These are phyloP conservation scores for Diorhabda elongata DNA, from an alignment of 1,140 invertebrate genomes.

Conservation along the genomic window DNA sequence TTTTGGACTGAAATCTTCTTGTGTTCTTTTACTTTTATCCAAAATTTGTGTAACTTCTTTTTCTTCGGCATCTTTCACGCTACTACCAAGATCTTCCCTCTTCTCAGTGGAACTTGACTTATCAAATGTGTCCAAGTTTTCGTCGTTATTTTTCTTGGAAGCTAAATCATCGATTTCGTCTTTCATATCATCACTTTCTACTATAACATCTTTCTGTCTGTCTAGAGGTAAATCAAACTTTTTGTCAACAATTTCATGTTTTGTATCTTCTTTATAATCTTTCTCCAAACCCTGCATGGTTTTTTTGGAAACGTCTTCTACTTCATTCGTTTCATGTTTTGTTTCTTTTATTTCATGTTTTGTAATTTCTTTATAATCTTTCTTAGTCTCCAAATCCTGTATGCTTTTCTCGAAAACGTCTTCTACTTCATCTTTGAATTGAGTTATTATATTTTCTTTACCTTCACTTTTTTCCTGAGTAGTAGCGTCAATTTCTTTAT, in stretches of 20 bases:
- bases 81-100: not conserved
- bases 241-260: not conserved
- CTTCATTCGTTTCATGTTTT: not conserved
- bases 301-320: not conserved
- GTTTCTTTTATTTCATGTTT: not conserved
- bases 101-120: not conserved
- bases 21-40: no score
- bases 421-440: not conserved
- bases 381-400: not conserved
- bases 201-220: no score
- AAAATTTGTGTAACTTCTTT: no score
- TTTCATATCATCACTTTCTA: not conserved
- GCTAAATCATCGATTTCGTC: not conserved
- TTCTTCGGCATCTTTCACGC: not conserved
- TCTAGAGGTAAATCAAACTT: not conserved
- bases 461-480: slow-evolving; percentile 5
- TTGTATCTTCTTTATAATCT: not conserved
- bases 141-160: no score
- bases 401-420: not conserved
- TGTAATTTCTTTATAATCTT: not conserved
- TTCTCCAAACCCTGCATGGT: not conserved
- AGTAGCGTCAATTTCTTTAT: not conserved
- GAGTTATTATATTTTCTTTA: not conserved
- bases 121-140: no score
- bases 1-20: no score